Evolutionary conservation across 2,797 vertebrate species (phyloP).

Genomic region (Kryptopterus vitreolus): DNA sequence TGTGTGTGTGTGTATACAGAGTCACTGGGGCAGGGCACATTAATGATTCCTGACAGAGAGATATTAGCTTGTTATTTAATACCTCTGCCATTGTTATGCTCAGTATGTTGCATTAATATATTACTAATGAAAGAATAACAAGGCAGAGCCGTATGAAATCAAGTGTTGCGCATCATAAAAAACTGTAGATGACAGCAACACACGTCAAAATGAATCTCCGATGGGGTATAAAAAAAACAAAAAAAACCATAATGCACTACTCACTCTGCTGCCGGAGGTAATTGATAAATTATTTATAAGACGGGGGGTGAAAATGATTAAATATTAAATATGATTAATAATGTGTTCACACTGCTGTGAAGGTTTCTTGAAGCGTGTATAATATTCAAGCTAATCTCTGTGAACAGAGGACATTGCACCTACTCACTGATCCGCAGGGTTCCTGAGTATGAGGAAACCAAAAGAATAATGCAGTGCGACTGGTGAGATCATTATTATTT

Average conservation of each 20-base stretch:
- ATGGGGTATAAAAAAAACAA: neutral
- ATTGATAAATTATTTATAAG: slow-evolving; percentile 34
- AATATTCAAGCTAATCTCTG: neutral
- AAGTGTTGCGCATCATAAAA: slow-evolving; percentile 14
- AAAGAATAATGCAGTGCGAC: neutral
- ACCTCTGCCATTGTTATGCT: slow-evolving; percentile 27
- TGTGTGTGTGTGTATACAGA: slow-evolving; percentile 1
- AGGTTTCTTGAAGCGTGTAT: neutral
- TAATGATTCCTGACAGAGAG: slow-evolving; percentile 37
- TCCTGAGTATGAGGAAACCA: neutral
- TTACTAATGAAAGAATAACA: slow-evolving; percentile 49
- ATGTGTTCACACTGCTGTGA: neutral
- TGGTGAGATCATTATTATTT: neutral
- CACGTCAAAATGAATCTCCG: slow-evolving; percentile 18
- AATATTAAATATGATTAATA: slow-evolving; percentile 39
- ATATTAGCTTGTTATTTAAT: slow-evolving; percentile 48
- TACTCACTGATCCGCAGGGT: neutral
- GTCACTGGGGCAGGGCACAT: slow-evolving; percentile 9
- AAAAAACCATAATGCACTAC: neutral
- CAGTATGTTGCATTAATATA: slow-evolving; percentile 25
- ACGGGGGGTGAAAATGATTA: slow-evolving; percentile 14
- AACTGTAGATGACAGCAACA: neutral
- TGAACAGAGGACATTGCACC: neutral
- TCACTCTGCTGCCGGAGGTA: neutral
- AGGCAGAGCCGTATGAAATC: slow-evolving; percentile 35